Base-by-base conservation (phyloP, 2,888 invertebrate species). In the Eilema caniola region DNA sequence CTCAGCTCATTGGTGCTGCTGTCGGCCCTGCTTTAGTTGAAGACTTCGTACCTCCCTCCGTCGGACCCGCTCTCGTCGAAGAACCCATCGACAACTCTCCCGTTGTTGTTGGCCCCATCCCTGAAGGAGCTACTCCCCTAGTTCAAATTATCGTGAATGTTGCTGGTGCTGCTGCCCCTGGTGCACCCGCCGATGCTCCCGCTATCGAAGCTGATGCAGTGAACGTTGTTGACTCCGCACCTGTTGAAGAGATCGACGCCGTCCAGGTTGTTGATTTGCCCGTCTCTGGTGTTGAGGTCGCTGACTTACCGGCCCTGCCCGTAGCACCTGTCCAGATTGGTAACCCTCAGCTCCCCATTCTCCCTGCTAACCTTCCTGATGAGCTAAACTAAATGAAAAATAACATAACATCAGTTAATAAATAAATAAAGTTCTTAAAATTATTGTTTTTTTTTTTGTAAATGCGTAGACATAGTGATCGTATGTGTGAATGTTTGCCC, bases 241-340 rank as follows among this genome's bases (percentile, higher is more conserved):
- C 76, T 63, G 57, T 24, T 23, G 70, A 74, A 25, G 66, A 72
- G 8, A 72, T 72, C 53, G 74, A 67, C 57, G 57, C 71, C 37
- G 64, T 67, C 25, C 62, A 62, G 61, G 71, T 76, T 57, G 65
- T 70, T 16, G 70, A 67, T 14, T 31, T 25, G 47, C 83, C 87
- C 62, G 71, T 69, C 23, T 81, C 85, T 77, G 85, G 74, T 28
- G 81, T 85, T 63, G 73, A 73, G 68, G 81, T 85, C 31, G 86
- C 86, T 23, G 86, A 85, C 12, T 57, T 63, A 4, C 59, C 57
- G 0, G 2, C 1, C 2, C 0, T 23, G 11, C 57, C 59, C 24
- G 31, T 65, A 8, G 0, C n/a, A 0, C 56, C 33, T 1, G 65
- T 65, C 16, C 56, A 2, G 2, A n/a, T 65, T 11, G 65, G 24